Conservation (phyloP, 64 coral and sea anemone genomes). For the Hydrozoanthus tunicans region DNA sequence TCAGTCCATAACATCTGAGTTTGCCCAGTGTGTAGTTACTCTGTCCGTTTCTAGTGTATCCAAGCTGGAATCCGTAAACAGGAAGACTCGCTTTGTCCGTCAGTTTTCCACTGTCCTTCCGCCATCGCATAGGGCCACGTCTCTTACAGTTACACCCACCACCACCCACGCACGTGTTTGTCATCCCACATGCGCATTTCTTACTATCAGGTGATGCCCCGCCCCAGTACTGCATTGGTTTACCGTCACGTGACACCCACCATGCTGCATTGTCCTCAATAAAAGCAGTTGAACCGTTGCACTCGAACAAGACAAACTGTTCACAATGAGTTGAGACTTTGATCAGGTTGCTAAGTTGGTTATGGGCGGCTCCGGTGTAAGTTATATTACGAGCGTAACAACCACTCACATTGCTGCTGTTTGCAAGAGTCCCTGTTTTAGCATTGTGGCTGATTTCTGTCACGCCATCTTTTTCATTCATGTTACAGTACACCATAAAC, state of each 20-base stretch:
- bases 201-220: neutral
- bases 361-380: neutral
- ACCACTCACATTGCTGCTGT: neutral
- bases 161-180: neutral
- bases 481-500: neutral
- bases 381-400: neutral
- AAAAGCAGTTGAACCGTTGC: neutral
- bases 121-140: neutral
- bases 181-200: neutral
- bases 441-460: neutral
- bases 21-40: neutral
- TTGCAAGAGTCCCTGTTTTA: neutral
- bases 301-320: neutral
- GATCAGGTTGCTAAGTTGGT: neutral
- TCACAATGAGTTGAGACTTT: neutral
- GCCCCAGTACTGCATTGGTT: neutral
- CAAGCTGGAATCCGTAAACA: neutral
- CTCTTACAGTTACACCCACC: neutral
- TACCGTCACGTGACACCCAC: conserved; percentile 3
- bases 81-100: neutral
- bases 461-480: neutral
- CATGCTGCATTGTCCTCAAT: neutral
- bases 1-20: neutral
- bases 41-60: neutral
- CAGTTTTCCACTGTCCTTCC: neutral